Conservation (phyloP, 2,888 invertebrate genomes). For the Microctonus aethiopoides region DNA sequence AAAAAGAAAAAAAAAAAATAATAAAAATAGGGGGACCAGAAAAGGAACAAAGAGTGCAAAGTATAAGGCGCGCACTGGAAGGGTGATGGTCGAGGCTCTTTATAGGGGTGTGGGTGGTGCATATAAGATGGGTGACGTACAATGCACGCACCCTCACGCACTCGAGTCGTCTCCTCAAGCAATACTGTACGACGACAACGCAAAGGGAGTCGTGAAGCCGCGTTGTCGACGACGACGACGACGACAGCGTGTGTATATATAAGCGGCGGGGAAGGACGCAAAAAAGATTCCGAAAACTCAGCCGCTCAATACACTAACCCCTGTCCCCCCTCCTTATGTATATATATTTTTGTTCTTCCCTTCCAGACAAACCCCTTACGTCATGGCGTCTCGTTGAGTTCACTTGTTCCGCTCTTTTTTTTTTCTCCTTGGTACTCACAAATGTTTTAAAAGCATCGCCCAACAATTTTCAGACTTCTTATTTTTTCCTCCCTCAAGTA, state of each 20-base stretch:
- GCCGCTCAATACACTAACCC: slow-evolving; percentile 60
- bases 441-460: slow-evolving; percentile 36
- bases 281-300: slow-evolving; percentile 55
- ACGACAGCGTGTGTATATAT: not conserved
- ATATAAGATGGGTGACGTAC: slow-evolving; percentile 66
- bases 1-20: slow-evolving; percentile 20
- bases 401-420: slow-evolving; percentile 13
- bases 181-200: slow-evolving; percentile 50
- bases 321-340: slow-evolving; percentile 43
- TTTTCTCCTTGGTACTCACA: slow-evolving; percentile 16
- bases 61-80: slow-evolving; percentile 60
- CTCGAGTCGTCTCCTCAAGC: slow-evolving; percentile 64
- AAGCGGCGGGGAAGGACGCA: slow-evolving; percentile 20
- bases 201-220: slow-evolving; percentile 25
- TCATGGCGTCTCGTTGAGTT: slow-evolving; percentile 27
- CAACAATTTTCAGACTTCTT: slow-evolving; percentile 24
- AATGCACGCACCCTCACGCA: slow-evolving; percentile 65
- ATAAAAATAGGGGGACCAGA: slow-evolving; percentile 28
- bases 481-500: slow-evolving; percentile 16
- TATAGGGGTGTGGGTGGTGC: slow-evolving; percentile 37
- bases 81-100: slow-evolving; percentile 45
- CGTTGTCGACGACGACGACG: not conserved
- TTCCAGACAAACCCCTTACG: slow-evolving; percentile 32
- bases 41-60: slow-evolving; percentile 58
- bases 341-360: slow-evolving; percentile 34